These are phyloP conservation scores for Muricea muricata DNA, from an alignment of 92 coral and sea anemone genomes.

Conservation along the genomic window DNA sequence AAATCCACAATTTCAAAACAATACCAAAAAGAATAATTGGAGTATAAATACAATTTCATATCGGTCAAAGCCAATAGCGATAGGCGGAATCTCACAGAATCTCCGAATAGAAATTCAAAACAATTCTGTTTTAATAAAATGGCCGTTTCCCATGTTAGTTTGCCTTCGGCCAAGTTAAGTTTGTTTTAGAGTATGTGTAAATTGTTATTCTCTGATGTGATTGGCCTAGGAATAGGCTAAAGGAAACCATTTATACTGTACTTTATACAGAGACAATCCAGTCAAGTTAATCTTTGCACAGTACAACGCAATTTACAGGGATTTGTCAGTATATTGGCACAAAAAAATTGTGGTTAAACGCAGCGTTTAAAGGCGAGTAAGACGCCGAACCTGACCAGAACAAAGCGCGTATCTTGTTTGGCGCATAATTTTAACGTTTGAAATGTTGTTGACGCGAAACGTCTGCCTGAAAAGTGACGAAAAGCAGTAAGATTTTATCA, in stretches of 20 bases:
- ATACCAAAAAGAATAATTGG: neutral
- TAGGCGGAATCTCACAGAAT: no score
- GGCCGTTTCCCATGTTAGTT: neutral
- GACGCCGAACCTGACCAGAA: neutral
- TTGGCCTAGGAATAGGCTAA: no score
- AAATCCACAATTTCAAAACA: neutral
- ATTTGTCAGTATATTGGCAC: no score
- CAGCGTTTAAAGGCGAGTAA: no score
- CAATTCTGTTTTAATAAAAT: no score
- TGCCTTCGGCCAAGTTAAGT: neutral
- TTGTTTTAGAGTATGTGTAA: neutral
- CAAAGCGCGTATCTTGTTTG: neutral
- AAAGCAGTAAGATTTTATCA: conserved; percentile 11
- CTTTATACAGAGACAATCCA: no score
- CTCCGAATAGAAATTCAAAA: neutral
- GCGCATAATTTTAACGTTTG: neutral
- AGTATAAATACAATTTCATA: neutral
- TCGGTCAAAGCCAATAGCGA: neutral
- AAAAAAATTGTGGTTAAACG: no score
- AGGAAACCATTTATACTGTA: no score
- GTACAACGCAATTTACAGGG: no score
- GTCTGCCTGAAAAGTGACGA: neutral
- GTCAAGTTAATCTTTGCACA: no score
- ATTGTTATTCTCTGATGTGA: no score
- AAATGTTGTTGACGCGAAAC: neutral